Evolutionary conservation across 2,888 invertebrate genomes (phyloP).

Genomic region (Pachymerium ferrugineum): DNA sequence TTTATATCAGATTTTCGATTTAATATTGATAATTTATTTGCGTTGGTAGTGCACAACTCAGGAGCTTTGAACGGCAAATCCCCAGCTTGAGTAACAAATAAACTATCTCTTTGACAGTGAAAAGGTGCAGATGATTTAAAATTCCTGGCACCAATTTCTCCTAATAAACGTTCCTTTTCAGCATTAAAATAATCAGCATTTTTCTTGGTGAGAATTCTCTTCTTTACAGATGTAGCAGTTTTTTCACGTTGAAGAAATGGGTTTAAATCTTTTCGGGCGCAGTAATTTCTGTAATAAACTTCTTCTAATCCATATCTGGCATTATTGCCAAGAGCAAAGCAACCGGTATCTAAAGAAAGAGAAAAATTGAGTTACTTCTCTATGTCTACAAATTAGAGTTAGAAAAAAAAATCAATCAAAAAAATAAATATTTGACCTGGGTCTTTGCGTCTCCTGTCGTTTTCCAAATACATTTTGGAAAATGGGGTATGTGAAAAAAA

Average conservation of each 20-base stretch:
- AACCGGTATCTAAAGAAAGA: background rate
- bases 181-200: background rate
- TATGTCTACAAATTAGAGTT: background rate
- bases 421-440: background rate
- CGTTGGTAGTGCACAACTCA: background rate
- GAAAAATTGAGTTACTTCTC: too few relatives aligned
- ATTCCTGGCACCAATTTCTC: background rate
- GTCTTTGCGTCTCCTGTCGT: background rate
- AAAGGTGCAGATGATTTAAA: background rate
- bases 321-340: background rate
- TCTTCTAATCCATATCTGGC: background rate
- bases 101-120: background rate
- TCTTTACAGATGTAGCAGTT: background rate
- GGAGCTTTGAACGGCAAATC: background rate
- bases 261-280: background rate
- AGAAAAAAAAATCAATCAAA: background rate
- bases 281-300: background rate
- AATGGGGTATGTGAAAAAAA: background rate
- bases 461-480: background rate
- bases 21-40: too few relatives aligned
- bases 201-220: background rate
- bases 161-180: background rate
- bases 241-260: background rate
- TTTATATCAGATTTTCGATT: too few relatives aligned
- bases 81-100: background rate